These are phyloP conservation scores for Anoplopoma fimbria DNA, from an alignment of 2,113 vertebrate genomes.

Conservation along the genomic window DNA sequence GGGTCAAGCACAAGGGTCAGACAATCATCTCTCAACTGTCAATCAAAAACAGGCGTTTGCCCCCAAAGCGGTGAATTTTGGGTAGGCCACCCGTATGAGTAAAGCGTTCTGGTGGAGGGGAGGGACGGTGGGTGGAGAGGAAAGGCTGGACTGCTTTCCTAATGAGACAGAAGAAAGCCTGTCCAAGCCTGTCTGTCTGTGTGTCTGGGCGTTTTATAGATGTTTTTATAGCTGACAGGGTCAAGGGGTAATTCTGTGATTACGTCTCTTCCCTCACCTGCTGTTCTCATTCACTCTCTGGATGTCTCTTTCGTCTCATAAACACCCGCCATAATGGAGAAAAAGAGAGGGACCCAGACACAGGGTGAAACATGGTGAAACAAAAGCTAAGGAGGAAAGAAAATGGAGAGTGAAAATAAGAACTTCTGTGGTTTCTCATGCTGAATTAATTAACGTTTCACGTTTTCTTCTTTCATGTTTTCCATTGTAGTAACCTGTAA, in stretches of 20 bases:
- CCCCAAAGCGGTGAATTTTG: not conserved
- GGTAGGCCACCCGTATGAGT: constrained; percentile 55
- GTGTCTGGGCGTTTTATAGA: constrained; percentile 49
- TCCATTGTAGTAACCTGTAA: constrained; percentile 85
- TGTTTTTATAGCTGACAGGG: constrained; percentile 71
- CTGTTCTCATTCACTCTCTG: constrained; percentile 58
- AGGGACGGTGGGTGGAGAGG: constrained; percentile 16
- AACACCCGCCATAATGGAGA: not conserved
- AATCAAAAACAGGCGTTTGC: constrained; percentile 58
- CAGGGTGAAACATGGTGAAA: not conserved
- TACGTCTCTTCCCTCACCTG: constrained; percentile 64
- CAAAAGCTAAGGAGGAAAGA: not conserved
- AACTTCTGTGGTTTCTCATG: not conserved
- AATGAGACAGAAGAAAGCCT: constrained; percentile 53
- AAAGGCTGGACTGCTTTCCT: constrained; percentile 6
- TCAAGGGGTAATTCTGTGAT: constrained; percentile 62
- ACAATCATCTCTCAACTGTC: constrained; percentile 70
- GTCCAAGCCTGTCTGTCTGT: constrained; percentile 36
- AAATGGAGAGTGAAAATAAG: not conserved
- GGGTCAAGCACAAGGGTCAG: constrained; percentile 66
- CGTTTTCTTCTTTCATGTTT: constrained; percentile 1
- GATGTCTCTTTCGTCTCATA: not conserved
- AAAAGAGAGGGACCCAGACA: not conserved
- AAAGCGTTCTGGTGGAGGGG: constrained; percentile 7
- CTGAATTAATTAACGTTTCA: not conserved